A percentile compares a stretch with the other conserved stretches of the same genome.
Evolutionary conservation across 2,888 invertebrate species (phyloP).

Genomic region (Pteria penguin): DNA sequence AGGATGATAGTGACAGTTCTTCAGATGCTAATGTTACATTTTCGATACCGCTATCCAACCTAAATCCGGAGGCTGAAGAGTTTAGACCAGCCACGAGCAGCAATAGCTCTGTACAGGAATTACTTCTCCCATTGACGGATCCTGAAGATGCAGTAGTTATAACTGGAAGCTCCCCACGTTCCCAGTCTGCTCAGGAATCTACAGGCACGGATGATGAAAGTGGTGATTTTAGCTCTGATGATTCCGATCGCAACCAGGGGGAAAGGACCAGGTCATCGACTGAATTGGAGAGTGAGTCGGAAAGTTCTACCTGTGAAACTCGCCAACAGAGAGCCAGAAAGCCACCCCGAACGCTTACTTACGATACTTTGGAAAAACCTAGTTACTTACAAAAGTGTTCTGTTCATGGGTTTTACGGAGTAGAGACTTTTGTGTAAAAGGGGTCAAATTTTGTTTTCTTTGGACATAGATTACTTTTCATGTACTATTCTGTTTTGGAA

Average conservation of each 20-base stretch:
- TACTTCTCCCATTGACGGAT: neutral
- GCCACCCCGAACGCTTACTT: slow-evolving; percentile 9
- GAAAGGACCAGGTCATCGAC: neutral
- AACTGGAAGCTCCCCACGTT: neutral
- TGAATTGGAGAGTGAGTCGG: neutral
- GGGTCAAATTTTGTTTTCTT: too few species aligned
- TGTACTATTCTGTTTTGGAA: too few species aligned
- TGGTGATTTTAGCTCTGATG: neutral
- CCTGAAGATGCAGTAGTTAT: neutral
- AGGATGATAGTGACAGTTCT: slow-evolving; percentile 6
- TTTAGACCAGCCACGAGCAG: neutral
- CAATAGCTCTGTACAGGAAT: neutral
- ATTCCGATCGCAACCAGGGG: neutral
- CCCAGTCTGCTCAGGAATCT: too few species aligned
- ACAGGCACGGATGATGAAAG: too few species aligned
- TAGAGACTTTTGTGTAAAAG: neutral
- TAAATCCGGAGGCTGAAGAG: neutral
- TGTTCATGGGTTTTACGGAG: neutral
- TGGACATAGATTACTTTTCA: too few species aligned
- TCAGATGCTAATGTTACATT: neutral
- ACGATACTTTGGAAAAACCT: slow-evolving; percentile 20
- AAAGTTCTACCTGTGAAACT: neutral
- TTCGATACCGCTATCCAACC: neutral
- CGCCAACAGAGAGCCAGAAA: neutral
- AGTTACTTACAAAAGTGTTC: slow-evolving; percentile 6